Evolutionary conservation across 1,140 invertebrate species (phyloP).

Genomic region (Habropoda laboriosa): DNA sequence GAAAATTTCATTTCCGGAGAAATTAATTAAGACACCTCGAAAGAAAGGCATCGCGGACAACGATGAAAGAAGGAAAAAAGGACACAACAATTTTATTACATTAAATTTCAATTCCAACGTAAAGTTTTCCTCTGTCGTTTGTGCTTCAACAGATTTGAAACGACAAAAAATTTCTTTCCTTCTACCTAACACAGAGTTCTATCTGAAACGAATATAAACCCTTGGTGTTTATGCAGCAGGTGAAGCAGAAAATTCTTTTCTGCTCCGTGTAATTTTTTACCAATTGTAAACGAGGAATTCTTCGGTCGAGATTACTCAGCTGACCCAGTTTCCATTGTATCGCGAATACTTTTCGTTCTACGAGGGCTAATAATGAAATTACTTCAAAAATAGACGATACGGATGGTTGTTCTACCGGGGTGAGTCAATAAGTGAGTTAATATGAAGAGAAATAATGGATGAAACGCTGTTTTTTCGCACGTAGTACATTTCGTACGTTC

Average conservation of each 20-base stretch:
- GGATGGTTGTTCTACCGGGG: too few relatives aligned
- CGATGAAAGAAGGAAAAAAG: neutral
- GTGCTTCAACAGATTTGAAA: neutral
- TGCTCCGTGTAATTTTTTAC: neutral
- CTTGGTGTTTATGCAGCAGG: neutral
- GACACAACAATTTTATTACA: neutral
- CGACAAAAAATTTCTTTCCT: neutral
- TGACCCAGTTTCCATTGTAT: neutral
- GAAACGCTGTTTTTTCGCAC: too few relatives aligned
- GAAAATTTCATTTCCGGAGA: neutral
- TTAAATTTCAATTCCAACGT: neutral
- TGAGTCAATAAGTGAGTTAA: too few relatives aligned
- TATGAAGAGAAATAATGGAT: too few relatives aligned
- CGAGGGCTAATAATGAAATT: neutral
- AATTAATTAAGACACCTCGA: slow-evolving; percentile 3
- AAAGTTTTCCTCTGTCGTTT: neutral
- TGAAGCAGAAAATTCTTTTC: neutral
- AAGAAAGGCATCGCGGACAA: neutral
- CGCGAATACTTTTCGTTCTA: neutral
- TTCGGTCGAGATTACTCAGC: too few relatives aligned
- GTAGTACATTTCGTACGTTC: too few relatives aligned
- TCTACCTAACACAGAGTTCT: too few relatives aligned
- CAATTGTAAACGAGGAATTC: neutral
- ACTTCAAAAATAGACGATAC: too few relatives aligned
- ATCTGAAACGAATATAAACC: neutral